Conservation (phyloP, 2,113 vertebrate genomes). For the Sphyrna mokarran region DNA sequence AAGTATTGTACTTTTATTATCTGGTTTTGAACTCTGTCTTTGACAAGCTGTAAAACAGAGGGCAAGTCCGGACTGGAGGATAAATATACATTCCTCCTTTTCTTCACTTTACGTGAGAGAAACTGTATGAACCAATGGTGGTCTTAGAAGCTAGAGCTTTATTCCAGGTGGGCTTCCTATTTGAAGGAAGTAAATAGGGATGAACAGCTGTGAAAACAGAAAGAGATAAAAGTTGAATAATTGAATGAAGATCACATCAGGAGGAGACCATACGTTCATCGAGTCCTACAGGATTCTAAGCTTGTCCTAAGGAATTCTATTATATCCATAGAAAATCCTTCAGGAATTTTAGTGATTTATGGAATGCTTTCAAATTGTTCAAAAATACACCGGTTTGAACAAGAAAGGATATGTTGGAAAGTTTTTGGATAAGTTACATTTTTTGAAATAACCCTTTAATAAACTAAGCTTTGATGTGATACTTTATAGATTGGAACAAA, state of each 20-base stretch:
- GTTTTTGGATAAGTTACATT: not conserved
- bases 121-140: too few species aligned
- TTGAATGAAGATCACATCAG: not conserved
- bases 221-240: not conserved
- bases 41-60: not conserved
- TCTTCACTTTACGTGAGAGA: not conserved
- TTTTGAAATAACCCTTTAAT: not conserved
- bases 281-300: not conserved
- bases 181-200: not conserved
- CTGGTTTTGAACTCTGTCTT: not conserved
- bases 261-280: not conserved
- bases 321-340: not conserved
- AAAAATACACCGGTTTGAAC: not conserved
- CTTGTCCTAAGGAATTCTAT: not conserved
- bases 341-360: not conserved
- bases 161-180: not conserved
- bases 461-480: not conserved
- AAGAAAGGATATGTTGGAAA: not conserved
- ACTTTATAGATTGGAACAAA: not conserved
- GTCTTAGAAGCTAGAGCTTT: not conserved
- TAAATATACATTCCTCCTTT: not conserved
- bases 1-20: not conserved
- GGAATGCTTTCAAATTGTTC: not conserved
- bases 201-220: slow-evolving; percentile 2
- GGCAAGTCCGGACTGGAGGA: not conserved